Percentiles rank a stretch among this genome's conserved stretches.
These are phyloP conservation scores for Alexandromys fortis DNA, from an alignment of 2,113 vertebrate species.

Conservation along the genomic window DNA sequence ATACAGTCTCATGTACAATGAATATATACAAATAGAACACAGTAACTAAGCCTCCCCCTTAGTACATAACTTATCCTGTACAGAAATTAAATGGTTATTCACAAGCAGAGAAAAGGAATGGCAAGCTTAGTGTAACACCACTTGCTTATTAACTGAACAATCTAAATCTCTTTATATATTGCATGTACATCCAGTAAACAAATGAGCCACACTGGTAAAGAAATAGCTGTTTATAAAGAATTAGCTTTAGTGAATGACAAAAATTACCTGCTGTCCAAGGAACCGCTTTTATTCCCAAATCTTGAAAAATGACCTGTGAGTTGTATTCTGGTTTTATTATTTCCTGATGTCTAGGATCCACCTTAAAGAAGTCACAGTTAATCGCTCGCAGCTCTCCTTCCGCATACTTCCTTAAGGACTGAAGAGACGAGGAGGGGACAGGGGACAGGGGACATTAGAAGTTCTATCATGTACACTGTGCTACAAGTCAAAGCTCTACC, in stretches of 20 bases:
- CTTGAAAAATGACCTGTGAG: conserved; percentile 89
- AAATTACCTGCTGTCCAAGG: conserved; percentile 89
- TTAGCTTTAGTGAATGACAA: conserved; percentile 17
- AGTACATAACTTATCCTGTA: background rate
- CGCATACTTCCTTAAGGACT: conserved; percentile 88
- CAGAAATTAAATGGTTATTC: background rate
- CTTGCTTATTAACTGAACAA: background rate
- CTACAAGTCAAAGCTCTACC: conserved; percentile 15
- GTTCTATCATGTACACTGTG: background rate
- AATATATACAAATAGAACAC: background rate
- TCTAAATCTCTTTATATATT: background rate
- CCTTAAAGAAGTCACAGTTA: conserved; percentile 92
- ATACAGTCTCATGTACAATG: background rate
- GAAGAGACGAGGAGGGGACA: conserved; percentile 52
- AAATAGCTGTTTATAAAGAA: background rate
- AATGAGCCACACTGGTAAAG: background rate
- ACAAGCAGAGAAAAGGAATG: background rate
- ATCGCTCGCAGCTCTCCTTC: conserved; percentile 90
- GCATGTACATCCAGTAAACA: background rate
- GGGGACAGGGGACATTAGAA: conserved; percentile 7
- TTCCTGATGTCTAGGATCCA: conserved; percentile 87
- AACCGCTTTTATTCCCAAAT: conserved; percentile 88
- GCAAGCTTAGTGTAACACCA: background rate
- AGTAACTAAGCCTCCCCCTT: background rate
- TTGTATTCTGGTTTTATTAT: conserved; percentile 83